These are phyloP conservation scores for Gandaritis pyraliata DNA, from an alignment of 2,888 invertebrate species.

Conservation along the genomic window DNA sequence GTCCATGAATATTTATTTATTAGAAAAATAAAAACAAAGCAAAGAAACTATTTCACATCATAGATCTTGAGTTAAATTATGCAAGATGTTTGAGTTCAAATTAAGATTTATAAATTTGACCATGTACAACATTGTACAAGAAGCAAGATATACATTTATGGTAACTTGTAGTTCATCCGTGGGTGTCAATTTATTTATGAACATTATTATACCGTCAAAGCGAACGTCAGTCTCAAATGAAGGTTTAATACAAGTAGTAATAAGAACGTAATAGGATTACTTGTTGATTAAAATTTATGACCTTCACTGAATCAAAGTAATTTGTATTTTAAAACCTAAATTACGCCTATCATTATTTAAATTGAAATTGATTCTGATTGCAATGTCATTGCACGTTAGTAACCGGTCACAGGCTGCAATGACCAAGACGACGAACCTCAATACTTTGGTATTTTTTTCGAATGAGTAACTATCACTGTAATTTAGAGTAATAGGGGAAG, in stretches of 20 bases:
- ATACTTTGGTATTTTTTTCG: slow-evolving; percentile 36
- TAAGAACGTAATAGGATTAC: slow-evolving; percentile 37
- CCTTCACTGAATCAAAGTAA: slow-evolving; percentile 21
- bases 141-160: slow-evolving; percentile 35
- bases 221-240: slow-evolving; percentile 42
- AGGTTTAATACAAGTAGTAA: slow-evolving; percentile 30
- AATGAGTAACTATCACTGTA: slow-evolving; percentile 49
- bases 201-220: slow-evolving; percentile 40
- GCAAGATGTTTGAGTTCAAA: slow-evolving; percentile 34
- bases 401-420: slow-evolving; percentile 28
- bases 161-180: slow-evolving; percentile 42
- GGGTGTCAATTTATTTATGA: slow-evolving; percentile 43
- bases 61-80: slow-evolving; percentile 20
- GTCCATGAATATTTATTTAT: too few species aligned
- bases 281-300: slow-evolving; percentile 40
- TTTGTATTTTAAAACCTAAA: slow-evolving; percentile 30
- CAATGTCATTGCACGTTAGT: slow-evolving; percentile 15
- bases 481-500: slow-evolving; percentile 52
- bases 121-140: slow-evolving; percentile 30
- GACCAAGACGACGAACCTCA: slow-evolving; percentile 32
- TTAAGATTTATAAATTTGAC: slow-evolving; percentile 39
- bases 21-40: too few species aligned
- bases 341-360: slow-evolving; percentile 16
- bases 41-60: too few species aligned
- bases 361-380: slow-evolving; percentile 19